Conservation (phyloP, 2,113 vertebrate species). For the Colinus virginianus region DNA sequence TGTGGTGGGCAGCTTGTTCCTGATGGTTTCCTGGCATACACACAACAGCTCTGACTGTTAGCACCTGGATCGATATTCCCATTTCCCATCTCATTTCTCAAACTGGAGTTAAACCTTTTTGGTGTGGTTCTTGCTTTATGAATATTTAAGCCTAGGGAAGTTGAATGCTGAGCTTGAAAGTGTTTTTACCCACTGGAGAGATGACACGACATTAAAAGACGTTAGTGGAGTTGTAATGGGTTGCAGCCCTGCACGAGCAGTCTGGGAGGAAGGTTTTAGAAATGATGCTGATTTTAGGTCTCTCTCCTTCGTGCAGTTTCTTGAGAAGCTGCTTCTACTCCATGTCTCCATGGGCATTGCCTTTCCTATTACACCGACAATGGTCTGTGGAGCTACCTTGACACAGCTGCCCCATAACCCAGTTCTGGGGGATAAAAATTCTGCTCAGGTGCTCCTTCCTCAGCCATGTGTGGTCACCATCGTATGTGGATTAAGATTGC, state of each 20-base stretch:
- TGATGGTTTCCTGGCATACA: neutral
- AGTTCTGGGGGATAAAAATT: neutral
- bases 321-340: neutral
- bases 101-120: neutral
- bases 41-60: conserved; percentile 13
- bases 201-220: neutral
- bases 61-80: neutral
- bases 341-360: too few species aligned
- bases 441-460: neutral
- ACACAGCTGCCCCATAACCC: neutral
- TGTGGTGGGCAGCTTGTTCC: neutral
- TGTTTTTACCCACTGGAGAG: neutral
- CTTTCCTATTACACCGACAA: neutral
- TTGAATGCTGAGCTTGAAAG: neutral
- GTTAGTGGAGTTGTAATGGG: neutral
- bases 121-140: neutral
- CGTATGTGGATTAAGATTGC: neutral
- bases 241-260: neutral
- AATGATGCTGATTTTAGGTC: neutral
- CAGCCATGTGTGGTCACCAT: neutral
- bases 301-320: neutral
- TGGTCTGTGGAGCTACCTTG: neutral
- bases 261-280: neutral
- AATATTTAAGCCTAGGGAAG: neutral
- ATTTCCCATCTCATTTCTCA: neutral